These are phyloP conservation scores for Zeus faber DNA, from an alignment of 2,113 vertebrate genomes.

Conservation along the genomic window DNA sequence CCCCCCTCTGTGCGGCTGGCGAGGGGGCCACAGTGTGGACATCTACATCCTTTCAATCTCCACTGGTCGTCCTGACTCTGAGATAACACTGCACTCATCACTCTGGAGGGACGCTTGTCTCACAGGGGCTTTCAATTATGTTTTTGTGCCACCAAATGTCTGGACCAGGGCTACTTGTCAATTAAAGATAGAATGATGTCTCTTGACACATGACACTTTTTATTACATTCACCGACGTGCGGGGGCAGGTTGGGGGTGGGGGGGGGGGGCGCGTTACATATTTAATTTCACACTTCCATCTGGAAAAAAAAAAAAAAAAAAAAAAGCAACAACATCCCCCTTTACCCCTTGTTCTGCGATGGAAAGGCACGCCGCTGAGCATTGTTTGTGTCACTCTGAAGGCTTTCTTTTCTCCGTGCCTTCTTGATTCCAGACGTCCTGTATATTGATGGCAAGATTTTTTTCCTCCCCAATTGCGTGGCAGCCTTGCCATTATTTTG, in stretches of 20 bases:
- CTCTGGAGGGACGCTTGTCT: too few relatives aligned
- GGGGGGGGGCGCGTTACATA: constrained; percentile 48
- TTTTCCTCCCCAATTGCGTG: neutral
- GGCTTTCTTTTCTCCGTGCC: too few relatives aligned
- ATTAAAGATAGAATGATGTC: constrained; percentile 66
- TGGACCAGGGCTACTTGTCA: constrained; percentile 71
- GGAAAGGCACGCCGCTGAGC: too few relatives aligned
- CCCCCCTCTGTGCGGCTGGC: too few relatives aligned
- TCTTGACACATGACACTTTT: constrained; percentile 69
- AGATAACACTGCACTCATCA: too few relatives aligned
- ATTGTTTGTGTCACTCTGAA: too few relatives aligned
- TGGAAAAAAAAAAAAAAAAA: constrained; percentile 22
- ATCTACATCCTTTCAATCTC: too few relatives aligned
- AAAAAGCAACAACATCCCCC: too few relatives aligned
- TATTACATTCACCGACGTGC: constrained; percentile 60
- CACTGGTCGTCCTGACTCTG: too few relatives aligned
- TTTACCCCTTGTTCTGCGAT: too few relatives aligned
- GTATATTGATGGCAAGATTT: neutral
- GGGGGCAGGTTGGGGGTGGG: too few relatives aligned
- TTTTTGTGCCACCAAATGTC: constrained; percentile 56
- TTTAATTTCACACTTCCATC: constrained; percentile 53
- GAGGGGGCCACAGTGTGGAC: too few relatives aligned
- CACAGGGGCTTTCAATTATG: constrained; percentile 61
- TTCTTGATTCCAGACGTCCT: neutral
- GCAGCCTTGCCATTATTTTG: neutral